Evolutionary conservation across 2,113 vertebrate genomes (phyloP), one percentile per base, ranked within the genome.

Genomic region (Dipodomys merriami): DNA sequence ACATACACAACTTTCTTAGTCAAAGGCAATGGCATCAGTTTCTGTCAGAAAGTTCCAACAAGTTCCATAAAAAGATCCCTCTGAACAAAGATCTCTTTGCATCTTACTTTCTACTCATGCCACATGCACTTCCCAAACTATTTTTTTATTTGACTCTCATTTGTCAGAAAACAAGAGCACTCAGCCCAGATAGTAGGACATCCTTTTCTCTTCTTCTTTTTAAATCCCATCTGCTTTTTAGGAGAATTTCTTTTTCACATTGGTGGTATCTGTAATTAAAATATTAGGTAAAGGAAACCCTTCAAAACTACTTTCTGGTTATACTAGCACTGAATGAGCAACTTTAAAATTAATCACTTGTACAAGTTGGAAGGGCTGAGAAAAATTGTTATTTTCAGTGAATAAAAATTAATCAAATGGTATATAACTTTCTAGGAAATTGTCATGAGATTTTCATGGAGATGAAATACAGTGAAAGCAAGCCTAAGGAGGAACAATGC

Each of bases 371-470:
- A 89, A 18, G 23, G 5, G 16, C 22, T 65, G 13, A 76, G 60
- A 44, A 91, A 88, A 92, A 49, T 5, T 91, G 82, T 62, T 6
- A 84, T 84, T 96, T 95, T 69, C 85, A 88, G 80, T 91, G 80
- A 86, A 64, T 94, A 85, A 81, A 60, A 86, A 72, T 73, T 65
- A 86, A 33, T 65, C n/a, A 84, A 84, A 93, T 35, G 27, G 62
- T n/a, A 67, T 69, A 46, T 62, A 64, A 65, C 23, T 92, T 95
- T 85, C 76, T 44, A 88, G 71, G 72, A 60, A 87, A 71, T 23
- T 85, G 15, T 81, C 71, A 60, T 93, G 30, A 91, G 27, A 4
- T 86, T 94, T 95, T 83, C 80, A 88, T 49, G 57, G 64, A 72
- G 20, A 11, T 20, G 23, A 35, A 7, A 72, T 71, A 62, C 53